Evolutionary conservation across 2,888 invertebrate species (phyloP).

Genomic region (Ormyrus pomaceus): DNA sequence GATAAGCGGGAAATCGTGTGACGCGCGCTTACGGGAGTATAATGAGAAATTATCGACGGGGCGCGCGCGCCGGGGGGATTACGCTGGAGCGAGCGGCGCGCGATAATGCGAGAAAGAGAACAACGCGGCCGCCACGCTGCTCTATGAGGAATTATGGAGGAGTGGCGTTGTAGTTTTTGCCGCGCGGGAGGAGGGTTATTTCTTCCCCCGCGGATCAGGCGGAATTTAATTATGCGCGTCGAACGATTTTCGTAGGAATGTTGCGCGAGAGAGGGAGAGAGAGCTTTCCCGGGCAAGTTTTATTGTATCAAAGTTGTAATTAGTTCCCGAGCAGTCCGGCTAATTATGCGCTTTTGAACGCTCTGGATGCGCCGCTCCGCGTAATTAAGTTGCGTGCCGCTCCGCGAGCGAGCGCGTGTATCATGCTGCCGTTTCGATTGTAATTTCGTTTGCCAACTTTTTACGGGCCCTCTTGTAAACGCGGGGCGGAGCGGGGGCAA

Average conservation of each 20-base stretch:
- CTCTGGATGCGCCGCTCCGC: no score
- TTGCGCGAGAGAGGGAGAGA: not conserved
- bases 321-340: not conserved
- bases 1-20: slow-evolving; percentile 46
- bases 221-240: slow-evolving; percentile 24
- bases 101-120: not conserved
- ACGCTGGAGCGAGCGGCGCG: not conserved
- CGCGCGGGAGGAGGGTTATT: not conserved
- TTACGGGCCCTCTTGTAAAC: not conserved
- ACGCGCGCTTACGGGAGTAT: slow-evolving; percentile 15
- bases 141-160: no score
- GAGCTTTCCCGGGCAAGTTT: not conserved
- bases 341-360: not conserved
- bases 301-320: slow-evolving; percentile 1
- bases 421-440: no score
- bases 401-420: no score
- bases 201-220: not conserved
- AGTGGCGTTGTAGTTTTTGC: not conserved
- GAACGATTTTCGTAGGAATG: slow-evolving; percentile 1
- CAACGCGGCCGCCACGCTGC: not conserved
- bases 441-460: no score
- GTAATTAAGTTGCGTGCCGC: no score
- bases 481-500: not conserved
- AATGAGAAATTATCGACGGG: slow-evolving; percentile 47
- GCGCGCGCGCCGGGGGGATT: not conserved